Percentiles rank a stretch among this genome's conserved stretches.
Conservation (phyloP, 2,888 invertebrate species). For the Synergus japonicus region DNA sequence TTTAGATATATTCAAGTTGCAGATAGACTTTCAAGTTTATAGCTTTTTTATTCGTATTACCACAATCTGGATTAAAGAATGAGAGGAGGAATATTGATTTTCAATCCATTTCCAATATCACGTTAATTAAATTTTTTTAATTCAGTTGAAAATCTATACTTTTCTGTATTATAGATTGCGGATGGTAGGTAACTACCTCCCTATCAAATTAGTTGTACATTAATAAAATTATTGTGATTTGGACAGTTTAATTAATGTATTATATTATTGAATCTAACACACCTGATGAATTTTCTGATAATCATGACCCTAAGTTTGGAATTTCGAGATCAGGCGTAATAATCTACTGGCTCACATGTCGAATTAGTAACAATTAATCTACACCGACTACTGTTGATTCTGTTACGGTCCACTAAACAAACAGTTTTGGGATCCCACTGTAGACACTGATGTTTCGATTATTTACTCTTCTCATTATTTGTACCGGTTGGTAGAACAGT, state of each 20-base stretch:
- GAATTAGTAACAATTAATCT: neutral
- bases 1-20: neutral
- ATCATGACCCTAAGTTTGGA: no score
- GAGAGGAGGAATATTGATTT: neutral
- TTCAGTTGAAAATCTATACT: neutral
- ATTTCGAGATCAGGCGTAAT: no score
- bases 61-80: conserved; percentile 29
- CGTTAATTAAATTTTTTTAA: neutral
- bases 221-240: no score
- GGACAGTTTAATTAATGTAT: no score
- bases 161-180: no score
- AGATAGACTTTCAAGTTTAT: conserved; percentile 3
- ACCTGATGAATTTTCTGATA: no score
- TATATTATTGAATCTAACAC: no score
- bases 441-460: neutral
- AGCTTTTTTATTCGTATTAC: neutral
- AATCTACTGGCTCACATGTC: neutral
- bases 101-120: neutral
- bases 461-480: conserved; percentile 14
- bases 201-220: no score
- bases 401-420: neutral
- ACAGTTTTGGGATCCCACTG: neutral
- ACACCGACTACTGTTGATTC: neutral
- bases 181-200: no score
- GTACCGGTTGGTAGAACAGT: neutral